Evolutionary conservation across 2,888 invertebrate genomes (phyloP), one percentile per base, ranked within the genome.

Genomic region (Gerris lacustris): DNA sequence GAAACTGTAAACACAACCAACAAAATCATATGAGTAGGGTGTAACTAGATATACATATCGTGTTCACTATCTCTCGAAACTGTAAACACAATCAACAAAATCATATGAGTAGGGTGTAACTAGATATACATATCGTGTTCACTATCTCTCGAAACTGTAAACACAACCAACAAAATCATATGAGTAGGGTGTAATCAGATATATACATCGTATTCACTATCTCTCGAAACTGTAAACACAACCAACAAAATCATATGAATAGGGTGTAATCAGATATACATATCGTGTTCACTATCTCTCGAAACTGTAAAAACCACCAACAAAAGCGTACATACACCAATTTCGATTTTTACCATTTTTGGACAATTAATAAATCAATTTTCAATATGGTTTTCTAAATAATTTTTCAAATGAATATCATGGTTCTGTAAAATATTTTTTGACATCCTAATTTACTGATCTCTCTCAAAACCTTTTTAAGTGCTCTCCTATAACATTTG

Each of bases 241-340:
- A 31, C 1, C 31, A 31, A 31, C 31, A 31, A 31, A 31, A 4
- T 1, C 4, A 31, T 31, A 31, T 31, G 31, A 31, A 4, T n/a
- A 91, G 79, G 71, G 87, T 88, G 67, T 94, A 86, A 1, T 96
- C 96, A 69, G 84, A 80, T 74, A 89, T 87, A 82, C 96, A 96
- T 79, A 96, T 80, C 15, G 86, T 85, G 69, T 91, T 83, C 0
- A 92, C 91, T 6, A 84, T 84, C 75, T 86, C 84, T 45, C 87
- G 84, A 77, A 88, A 88, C 90, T 90, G 83, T 69, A 81, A 77
- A 75, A n/a, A n/a, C n/a, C n/a, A n/a, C n/a, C n/a, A n/a, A n/a
- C n/a, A n/a, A n/a, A n/a, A n/a, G n/a, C n/a, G n/a, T n/a, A n/a
- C n/a, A n/a, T n/a, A n/a, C n/a, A n/a, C n/a, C n/a, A n/a, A n/a